phyloP scores from a whole-genome alignment of 2,888 invertebrate genomes.

The Dryadula phaetusa region DNA sequence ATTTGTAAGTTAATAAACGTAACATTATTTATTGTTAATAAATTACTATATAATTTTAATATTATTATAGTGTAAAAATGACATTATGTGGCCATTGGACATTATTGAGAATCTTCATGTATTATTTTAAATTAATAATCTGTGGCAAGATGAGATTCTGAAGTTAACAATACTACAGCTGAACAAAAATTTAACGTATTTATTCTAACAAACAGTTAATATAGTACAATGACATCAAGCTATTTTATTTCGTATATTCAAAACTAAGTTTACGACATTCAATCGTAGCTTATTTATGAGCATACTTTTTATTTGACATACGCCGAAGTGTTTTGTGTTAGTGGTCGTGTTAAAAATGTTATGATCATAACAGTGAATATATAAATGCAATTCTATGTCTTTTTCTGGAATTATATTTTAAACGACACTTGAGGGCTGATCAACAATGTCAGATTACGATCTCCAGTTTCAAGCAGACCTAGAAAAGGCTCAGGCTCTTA shows the following conservation, averaged over 20 bases:
- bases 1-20: no score
- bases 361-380: slow-evolving; percentile 39
- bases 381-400: slow-evolving; percentile 62
- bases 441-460: slow-evolving; percentile 88
- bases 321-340: slow-evolving; percentile 40
- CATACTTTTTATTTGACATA: slow-evolving; percentile 34
- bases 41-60: not conserved
- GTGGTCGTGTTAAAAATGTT: slow-evolving; percentile 40
- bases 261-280: slow-evolving; percentile 33
- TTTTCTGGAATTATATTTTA: slow-evolving; percentile 58
- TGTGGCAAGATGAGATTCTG: slow-evolving; percentile 37
- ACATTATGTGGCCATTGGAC: not conserved
- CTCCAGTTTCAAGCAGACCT: slow-evolving; percentile 93
- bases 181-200: slow-evolving; percentile 54
- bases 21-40: no score
- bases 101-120: not conserved
- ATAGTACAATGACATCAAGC: slow-evolving; percentile 55
- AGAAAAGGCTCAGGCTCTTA: slow-evolving; percentile 94
- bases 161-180: slow-evolving; percentile 36
- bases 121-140: slow-evolving; percentile 30
- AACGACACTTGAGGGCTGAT: slow-evolving; percentile 56
- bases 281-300: slow-evolving; percentile 7
- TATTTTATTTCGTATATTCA: slow-evolving; percentile 60
- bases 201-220: slow-evolving; percentile 63
- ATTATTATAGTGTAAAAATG: not conserved